Conservation (phyloP, 64 coral and sea anemone genomes). For the Platygyra sinensis region DNA sequence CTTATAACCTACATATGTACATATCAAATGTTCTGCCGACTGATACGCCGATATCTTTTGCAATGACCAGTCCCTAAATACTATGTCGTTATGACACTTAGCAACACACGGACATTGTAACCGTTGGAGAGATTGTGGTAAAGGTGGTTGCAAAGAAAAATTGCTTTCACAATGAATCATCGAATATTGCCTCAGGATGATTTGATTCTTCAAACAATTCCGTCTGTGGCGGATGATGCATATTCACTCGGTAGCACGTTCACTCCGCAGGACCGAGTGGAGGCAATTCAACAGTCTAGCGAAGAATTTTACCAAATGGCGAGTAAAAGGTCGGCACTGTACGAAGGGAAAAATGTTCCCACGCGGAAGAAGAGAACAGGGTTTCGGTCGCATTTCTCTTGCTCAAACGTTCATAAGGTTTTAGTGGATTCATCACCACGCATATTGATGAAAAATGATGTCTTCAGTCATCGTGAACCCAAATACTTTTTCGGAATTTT, state of each 20-base stretch:
- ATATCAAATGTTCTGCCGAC: too few species aligned
- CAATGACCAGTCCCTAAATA: too few species aligned
- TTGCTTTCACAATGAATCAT: not conserved
- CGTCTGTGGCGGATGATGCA: not conserved
- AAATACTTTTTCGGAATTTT: too few species aligned
- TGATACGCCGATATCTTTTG: too few species aligned
- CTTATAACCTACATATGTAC: too few species aligned
- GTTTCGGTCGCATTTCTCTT: not conserved
- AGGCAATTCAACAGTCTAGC: not conserved
- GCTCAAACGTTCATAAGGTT: not conserved
- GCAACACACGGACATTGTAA: too few species aligned
- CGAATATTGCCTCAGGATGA: constrained; percentile 2
- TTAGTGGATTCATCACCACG: too few species aligned
- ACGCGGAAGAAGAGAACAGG: not conserved
- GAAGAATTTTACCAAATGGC: constrained; percentile 31
- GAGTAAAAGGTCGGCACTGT: not conserved
- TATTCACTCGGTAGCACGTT: constrained; percentile 10
- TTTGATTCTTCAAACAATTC: constrained; percentile 6
- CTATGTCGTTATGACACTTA: too few species aligned
- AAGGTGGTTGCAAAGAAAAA: too few species aligned
- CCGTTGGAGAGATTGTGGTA: too few species aligned
- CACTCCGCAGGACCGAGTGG: constrained; percentile 23
- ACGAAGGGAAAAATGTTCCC: not conserved
- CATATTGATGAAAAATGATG: too few species aligned
- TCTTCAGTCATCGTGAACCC: too few species aligned